Evolutionary conservation across 30 jellyfish, hydroid and myxozoan species (phyloP), one percentile per base, ranked within the genome.

Genomic region (Hydractinia symbiolongicarpus): DNA sequence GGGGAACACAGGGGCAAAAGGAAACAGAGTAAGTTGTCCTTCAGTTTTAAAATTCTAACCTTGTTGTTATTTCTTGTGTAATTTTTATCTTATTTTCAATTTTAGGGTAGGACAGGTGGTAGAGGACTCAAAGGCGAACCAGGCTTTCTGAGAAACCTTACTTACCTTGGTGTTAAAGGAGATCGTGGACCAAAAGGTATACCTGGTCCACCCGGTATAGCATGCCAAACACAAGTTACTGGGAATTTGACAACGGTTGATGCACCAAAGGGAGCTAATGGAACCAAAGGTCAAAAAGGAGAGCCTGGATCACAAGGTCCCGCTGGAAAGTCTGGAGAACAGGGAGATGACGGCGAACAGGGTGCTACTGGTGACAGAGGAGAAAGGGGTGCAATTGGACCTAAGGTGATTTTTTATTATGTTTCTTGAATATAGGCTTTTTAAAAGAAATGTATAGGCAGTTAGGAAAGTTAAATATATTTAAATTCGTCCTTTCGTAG

Each of bases 131-230:
- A 30, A 2, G 44, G 44, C 44, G 44, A 30, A 30, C 44, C 44
- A 30, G 44, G 44, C 44, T 30, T 30, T 30, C 44, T 30, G 44
- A 30, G 44, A 30, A 30, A 30, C 44, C 44, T 30, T 2, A 30
- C 44, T 30, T 14, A 13, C 21, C 54, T 19, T 5, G 86, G 86
- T 67, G 86, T 67, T 16, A n/a, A 8, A 30, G 88, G 88, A 8
- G 52, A 66, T n/a, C 9, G n/a, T 19, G 95, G 95, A 54, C 64
- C 5, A 55, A 79, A 62, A 57, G 95, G 95, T 8, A 86, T 70
- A 20, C 81, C 92, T 30, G 95, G 95, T 14, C 89, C 82, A 8
- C 92, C 97, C 6, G 97, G 97, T 50, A 75, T 57, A 57, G 95
- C 80, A 50, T 84, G 97, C 55, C 17, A 58, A 64, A 44, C 86